Conservation (phyloP, 2,113 vertebrate genomes). For the Siphamia tubifer region DNA sequence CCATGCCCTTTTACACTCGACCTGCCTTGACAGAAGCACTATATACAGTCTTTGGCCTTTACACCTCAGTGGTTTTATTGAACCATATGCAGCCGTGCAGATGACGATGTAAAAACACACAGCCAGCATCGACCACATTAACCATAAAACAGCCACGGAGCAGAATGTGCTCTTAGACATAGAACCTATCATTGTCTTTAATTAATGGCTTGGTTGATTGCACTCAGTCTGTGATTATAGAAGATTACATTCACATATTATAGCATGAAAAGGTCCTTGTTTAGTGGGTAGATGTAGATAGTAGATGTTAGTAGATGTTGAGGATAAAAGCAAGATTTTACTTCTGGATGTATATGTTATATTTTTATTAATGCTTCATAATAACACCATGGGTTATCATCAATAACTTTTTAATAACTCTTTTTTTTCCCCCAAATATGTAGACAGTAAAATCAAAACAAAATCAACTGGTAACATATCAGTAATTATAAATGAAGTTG, state of each 20-base stretch:
- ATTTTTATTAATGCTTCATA: no score
- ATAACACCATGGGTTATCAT: no score
- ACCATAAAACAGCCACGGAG: not conserved
- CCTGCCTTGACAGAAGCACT: not conserved
- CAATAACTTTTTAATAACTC: no score
- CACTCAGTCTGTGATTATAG: not conserved
- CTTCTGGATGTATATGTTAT: no score
- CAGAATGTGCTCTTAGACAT: not conserved
- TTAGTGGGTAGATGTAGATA: not conserved
- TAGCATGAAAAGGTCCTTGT: not conserved
- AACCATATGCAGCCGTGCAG: not conserved
- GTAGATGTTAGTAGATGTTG: no score
- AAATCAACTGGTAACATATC: no score
- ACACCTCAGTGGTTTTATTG: constrained; percentile 36
- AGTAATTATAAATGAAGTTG: no score
- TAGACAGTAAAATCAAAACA: no score
- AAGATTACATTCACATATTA: not conserved
- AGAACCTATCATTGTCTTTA: not conserved
- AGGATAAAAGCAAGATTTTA: not conserved
- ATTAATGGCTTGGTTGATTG: constrained; percentile 7
- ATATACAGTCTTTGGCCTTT: constrained; percentile 7
- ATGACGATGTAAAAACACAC: constrained; percentile 21
- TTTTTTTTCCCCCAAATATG: no score
- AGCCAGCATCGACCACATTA: not conserved
- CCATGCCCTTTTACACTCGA: constrained; percentile 41